Percentiles rank a stretch among this genome's conserved stretches.
phyloP scores from a whole-genome alignment of 2,113 vertebrate species.

The Eulemur rufifrons region DNA sequence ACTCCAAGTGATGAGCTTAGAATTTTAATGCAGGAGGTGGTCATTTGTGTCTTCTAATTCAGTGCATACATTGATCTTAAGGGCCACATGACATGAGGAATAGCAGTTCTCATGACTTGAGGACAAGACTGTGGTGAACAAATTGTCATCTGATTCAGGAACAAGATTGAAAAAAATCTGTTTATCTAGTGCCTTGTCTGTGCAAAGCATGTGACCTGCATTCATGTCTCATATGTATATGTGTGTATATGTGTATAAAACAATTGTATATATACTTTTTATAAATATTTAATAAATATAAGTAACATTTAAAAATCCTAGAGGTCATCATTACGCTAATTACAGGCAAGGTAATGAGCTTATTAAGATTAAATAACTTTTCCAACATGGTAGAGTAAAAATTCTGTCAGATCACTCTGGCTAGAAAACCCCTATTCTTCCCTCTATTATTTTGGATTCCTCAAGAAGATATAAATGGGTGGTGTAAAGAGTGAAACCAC shows the following conservation, averaged over 20 bases:
- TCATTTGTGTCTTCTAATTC: conserved; percentile 5
- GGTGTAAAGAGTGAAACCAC: background rate
- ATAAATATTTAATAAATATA: no score
- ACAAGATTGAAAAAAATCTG: background rate
- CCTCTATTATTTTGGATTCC: background rate
- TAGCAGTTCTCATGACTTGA: background rate
- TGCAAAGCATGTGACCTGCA: background rate
- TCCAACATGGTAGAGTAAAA: background rate
- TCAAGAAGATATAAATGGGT: background rate
- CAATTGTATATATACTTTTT: background rate
- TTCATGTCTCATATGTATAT: background rate
- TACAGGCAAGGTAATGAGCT: background rate
- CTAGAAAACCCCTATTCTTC: background rate
- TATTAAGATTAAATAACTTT: conserved; percentile 2
- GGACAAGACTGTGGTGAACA: background rate
- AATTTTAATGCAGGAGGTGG: background rate
- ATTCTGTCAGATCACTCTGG: background rate
- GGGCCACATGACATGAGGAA: background rate
- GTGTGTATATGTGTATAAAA: background rate
- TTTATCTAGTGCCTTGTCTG: background rate
- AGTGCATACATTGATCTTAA: background rate
- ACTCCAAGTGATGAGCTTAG: background rate
- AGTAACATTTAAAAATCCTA: background rate
- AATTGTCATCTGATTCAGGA: conserved; percentile 7
- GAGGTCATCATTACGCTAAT: background rate